Conservation (phyloP, 2,888 invertebrate genomes). For the Cantharis rustica region DNA sequence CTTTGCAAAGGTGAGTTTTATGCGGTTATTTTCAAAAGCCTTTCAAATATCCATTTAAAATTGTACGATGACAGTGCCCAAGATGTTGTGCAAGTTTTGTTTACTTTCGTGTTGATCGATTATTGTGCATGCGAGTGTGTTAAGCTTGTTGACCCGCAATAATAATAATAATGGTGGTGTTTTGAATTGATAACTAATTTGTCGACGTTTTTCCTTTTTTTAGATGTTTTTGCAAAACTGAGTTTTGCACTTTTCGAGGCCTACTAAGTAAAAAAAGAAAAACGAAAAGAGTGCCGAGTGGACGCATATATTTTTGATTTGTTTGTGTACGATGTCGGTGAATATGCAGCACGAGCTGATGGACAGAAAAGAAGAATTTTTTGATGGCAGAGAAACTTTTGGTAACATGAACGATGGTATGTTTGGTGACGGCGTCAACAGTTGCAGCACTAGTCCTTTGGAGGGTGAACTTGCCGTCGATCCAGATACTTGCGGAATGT, state of each 20-base stretch:
- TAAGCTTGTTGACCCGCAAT: background rate
- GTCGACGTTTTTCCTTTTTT: constrained; percentile 29
- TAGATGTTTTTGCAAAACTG: constrained; percentile 52
- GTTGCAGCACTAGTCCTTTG: constrained; percentile 49
- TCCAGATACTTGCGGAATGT: constrained; percentile 56
- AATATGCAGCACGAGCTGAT: constrained; percentile 44
- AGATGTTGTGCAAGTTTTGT: background rate
- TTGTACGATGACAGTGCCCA: background rate
- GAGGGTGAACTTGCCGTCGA: constrained; percentile 54
- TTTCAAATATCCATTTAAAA: background rate
- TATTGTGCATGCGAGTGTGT: constrained; percentile 1
- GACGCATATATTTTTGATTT: constrained; percentile 5
- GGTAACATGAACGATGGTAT: constrained; percentile 48
- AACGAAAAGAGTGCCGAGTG: background rate
- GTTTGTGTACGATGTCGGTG: constrained; percentile 42
- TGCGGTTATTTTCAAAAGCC: background rate
- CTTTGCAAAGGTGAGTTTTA: constrained; percentile 57
- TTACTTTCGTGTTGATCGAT: background rate
- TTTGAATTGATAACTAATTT: background rate
- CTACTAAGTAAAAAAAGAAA: constrained; percentile 17
- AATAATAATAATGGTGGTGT: background rate
- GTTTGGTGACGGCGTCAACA: constrained; percentile 53
- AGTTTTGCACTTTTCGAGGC: constrained; percentile 43
- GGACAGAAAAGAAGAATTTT: constrained; percentile 41
- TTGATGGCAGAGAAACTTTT: constrained; percentile 48